Percentiles rank a stretch among this genome's conserved stretches.
phyloP scores from a whole-genome alignment of 1,140 invertebrate species.

The Amphibalanus amphitrite region DNA sequence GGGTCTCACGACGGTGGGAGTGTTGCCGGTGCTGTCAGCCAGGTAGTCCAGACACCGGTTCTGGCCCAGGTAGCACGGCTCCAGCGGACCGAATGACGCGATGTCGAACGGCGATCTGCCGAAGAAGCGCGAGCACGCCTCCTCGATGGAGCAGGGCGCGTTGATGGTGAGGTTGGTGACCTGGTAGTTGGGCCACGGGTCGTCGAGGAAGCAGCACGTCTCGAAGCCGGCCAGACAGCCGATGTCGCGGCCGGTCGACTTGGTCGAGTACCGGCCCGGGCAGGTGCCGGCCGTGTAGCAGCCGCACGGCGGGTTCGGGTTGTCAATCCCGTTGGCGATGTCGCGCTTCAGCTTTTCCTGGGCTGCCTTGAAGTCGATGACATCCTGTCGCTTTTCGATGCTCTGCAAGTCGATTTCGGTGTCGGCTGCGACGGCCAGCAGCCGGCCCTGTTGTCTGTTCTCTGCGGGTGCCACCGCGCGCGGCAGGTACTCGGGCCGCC shows the following conservation, averaged over 20 bases:
- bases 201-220: neutral
- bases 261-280: neutral
- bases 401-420: neutral
- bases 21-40: neutral
- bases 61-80: constrained; percentile 1
- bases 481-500: neutral
- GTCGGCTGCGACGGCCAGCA: neutral
- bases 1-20: neutral
- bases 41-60: neutral
- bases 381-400: neutral
- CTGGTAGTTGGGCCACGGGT: constrained; percentile 1
- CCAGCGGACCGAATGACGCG: neutral
- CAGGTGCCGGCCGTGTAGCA: neutral
- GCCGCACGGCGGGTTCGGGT: neutral
- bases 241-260: neutral
- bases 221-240: neutral
- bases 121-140: neutral
- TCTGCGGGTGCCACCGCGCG: neutral
- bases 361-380: neutral
- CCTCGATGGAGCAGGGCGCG: neutral
- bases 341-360: neutral
- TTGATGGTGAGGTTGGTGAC: neutral
- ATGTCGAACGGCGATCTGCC: neutral
- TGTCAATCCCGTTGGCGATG: neutral
- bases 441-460: neutral